These are phyloP conservation scores for Spinus olivaceus DNA, from an alignment of 2,797 vertebrate genomes.

Conservation along the genomic window DNA sequence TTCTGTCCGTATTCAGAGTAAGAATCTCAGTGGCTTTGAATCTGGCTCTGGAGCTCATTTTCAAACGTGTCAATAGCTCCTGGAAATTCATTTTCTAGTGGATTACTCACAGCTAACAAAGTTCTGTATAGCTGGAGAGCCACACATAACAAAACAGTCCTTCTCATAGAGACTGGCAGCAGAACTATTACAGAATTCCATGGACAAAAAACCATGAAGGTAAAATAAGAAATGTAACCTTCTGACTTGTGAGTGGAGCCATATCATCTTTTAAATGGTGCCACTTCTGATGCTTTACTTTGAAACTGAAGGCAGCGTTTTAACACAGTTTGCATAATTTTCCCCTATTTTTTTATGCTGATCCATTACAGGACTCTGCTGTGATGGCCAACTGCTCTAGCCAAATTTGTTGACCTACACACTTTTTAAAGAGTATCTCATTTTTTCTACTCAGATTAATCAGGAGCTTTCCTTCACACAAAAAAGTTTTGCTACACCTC, in stretches of 20 bases:
- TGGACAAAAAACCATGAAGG: background rate
- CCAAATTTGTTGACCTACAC: background rate
- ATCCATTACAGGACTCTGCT: background rate
- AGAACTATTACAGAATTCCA: background rate
- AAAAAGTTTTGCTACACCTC: background rate
- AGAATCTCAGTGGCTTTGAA: background rate
- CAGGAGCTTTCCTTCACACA: background rate
- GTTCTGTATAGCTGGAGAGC: background rate
- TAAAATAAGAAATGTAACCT: background rate
- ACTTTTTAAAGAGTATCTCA: background rate
- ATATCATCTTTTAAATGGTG: background rate
- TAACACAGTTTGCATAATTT: background rate
- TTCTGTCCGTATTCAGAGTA: background rate
- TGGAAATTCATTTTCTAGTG: background rate
- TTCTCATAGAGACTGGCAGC: background rate
- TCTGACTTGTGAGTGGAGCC: background rate
- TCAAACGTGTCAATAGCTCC: background rate
- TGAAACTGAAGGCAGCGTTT: background rate
- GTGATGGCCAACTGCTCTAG: background rate
- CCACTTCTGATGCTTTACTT: background rate
- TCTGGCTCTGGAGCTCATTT: background rate
- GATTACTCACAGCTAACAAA: background rate
- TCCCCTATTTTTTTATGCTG: background rate
- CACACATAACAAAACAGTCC: background rate
- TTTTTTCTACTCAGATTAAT: background rate